Percentiles rank a stretch among this genome's conserved stretches.
Evolutionary conservation across 1,140 invertebrate genomes (phyloP).

Genomic region (Helicorthomorpha holstii): DNA sequence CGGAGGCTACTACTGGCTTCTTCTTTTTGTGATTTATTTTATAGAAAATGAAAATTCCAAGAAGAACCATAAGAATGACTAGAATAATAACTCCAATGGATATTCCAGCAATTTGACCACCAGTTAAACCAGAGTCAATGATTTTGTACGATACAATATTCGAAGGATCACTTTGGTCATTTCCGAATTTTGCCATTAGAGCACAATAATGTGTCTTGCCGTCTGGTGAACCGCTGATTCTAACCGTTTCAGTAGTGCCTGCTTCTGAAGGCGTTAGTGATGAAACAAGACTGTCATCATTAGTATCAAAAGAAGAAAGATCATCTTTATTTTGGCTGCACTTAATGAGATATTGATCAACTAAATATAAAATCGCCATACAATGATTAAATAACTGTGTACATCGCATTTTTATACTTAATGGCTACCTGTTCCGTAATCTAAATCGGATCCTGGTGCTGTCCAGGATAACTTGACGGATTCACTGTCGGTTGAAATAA

Average conservation of each 20-base stretch:
- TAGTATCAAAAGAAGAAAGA: neutral
- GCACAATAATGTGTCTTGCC: neutral
- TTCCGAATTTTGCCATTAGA: neutral
- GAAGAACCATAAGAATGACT: neutral
- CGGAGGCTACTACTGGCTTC: no score
- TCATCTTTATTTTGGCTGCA: neutral
- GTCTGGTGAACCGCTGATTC: neutral
- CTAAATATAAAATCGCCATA: neutral
- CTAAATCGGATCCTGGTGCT: slow-evolving; percentile 30
- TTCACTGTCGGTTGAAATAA: slow-evolving; percentile 22
- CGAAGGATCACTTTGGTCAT: neutral
- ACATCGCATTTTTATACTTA: neutral
- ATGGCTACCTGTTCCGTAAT: slow-evolving; percentile 10
- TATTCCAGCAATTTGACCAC: neutral
- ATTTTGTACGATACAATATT: neutral
- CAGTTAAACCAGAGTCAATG: neutral
- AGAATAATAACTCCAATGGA: neutral
- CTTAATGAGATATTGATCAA: neutral
- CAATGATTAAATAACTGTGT: neutral
- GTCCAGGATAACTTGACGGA: slow-evolving; percentile 31
- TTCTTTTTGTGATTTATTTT: no score
- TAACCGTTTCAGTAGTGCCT: neutral
- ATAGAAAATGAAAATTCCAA: neutral
- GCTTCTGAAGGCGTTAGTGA: neutral
- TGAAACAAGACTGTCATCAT: neutral